phyloP scores from a whole-genome alignment of 92 coral and sea anemone genomes.

The Pocillopora grandis region DNA sequence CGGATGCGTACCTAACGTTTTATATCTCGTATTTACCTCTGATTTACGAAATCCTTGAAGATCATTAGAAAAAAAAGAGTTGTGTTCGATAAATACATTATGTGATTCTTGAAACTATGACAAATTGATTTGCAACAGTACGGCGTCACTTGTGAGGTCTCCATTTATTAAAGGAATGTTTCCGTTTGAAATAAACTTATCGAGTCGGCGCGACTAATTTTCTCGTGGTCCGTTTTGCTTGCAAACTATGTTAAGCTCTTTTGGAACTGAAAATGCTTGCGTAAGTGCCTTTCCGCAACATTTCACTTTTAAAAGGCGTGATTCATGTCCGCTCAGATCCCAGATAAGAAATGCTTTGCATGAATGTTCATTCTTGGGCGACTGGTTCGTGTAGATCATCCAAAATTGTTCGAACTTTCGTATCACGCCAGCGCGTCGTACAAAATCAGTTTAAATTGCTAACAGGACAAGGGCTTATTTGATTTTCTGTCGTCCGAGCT shows the following conservation, averaged over 20 bases:
- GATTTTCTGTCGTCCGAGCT: no score
- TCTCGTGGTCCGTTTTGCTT: neutral
- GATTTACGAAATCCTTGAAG: neutral
- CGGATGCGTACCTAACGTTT: neutral
- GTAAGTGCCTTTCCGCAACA: neutral
- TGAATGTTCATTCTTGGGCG: neutral
- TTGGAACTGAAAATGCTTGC: neutral
- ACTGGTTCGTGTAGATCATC: neutral
- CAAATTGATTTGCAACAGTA: neutral
- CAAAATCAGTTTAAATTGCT: neutral
- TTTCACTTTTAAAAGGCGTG: neutral
- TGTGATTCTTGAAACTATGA: neutral
- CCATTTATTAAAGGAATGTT: neutral
- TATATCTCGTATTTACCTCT: neutral
- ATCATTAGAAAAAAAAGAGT: neutral
- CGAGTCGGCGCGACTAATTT: neutral
- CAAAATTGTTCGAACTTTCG: no score
- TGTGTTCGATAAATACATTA: neutral
- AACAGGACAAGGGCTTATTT: neutral
- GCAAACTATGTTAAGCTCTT: neutral
- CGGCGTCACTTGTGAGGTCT: neutral
- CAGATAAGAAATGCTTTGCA: neutral
- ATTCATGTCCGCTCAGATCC: neutral
- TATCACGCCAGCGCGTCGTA: conserved; percentile 3
- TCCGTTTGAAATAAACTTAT: neutral